Percentiles rank a stretch among this genome's conserved stretches.
Evolutionary conservation across 2,113 vertebrate species (phyloP).

Genomic region (Brachyistius frenatus): DNA sequence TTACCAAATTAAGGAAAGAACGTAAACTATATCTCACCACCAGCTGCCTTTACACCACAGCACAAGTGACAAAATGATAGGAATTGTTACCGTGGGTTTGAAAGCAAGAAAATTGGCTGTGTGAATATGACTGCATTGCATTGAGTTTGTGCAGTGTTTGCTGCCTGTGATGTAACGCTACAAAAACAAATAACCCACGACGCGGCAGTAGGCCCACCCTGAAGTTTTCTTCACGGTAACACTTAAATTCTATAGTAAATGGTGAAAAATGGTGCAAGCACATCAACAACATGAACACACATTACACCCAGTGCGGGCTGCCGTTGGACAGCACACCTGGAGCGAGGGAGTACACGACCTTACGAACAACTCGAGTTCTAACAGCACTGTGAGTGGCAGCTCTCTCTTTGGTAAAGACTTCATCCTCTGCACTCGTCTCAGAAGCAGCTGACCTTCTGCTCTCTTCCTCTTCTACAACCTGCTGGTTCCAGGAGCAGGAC

Average conservation of each 20-base stretch:
- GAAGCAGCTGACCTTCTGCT: slow-evolving; percentile 21
- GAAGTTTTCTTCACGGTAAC: slow-evolving; percentile 7
- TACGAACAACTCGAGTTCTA: slow-evolving; percentile 65
- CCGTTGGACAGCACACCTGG: slow-evolving; percentile 45
- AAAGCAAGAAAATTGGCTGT: background rate
- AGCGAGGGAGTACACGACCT: slow-evolving; percentile 65
- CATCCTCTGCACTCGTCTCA: slow-evolving; percentile 39
- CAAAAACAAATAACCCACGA: background rate
- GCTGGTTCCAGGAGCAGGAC: slow-evolving; percentile 55
- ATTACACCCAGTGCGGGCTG: slow-evolving; percentile 89
- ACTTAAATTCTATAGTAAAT: background rate
- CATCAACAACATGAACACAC: background rate
- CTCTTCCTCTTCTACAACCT: slow-evolving; percentile 37
- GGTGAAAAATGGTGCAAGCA: background rate
- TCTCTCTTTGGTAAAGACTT: slow-evolving; percentile 27
- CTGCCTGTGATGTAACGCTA: background rate
- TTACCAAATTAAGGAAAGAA: background rate
- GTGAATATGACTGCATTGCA: background rate
- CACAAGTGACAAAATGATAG: too few relatives aligned
- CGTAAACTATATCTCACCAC: background rate
- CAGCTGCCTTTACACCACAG: background rate
- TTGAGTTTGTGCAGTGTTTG: background rate
- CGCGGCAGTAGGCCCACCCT: background rate
- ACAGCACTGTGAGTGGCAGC: slow-evolving; percentile 18
- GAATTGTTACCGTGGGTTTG: too few relatives aligned